Evolutionary conservation across 1,140 invertebrate species (phyloP), one percentile per base, ranked within the genome.

Genomic region (Holcopasites calliopsidis): DNA sequence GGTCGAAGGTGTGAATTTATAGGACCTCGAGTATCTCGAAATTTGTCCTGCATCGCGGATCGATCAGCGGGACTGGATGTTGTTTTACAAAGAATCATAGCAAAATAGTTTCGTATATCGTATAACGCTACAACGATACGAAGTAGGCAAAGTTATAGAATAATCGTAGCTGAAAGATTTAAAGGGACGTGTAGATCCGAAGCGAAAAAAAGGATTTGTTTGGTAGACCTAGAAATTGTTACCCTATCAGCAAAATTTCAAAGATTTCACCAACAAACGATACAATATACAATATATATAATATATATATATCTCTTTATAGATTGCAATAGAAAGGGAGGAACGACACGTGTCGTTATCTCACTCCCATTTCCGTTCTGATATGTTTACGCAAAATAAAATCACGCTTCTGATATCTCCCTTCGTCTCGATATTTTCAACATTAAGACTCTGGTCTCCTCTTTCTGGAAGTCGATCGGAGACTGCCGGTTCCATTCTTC

Each of bases 21-120:
- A 81, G 35, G n/a, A 40, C 28, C 28, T 76, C 38, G 44, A 82
- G 47, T 47, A 38, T 64, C 60, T 47, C 61, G 50, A 81, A 65
- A 64, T 71, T 77, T 33, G 55, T 77, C 78, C 85, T 85, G 52
- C 80, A 58, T 85, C 85, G 87, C 81, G 86, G 87, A 87, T 82
- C 79, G 87, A 87, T 77, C 65, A 82, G 47, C 73, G 73, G 65
- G 66, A n/a, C 55, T 13, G 64, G 18, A 79, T 47, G 47, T n/a
- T n/a, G n/a, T 80, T 70, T 50, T 61, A 71, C 44, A 75, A 69
- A 82, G 70, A 76, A 80, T 82, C 70, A 38, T 76, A 76, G 65
- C 73, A 75, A 75, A 75, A 75, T 75, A 75, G 52, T 58, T 75
- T 69, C 73, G 64, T 75, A 75, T 68, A 74, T 74, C 66, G 64